These are phyloP conservation scores for Ianthella basta DNA, from an alignment of 37 sponge, comb jelly and placozoan genomes.

Conservation along the genomic window DNA sequence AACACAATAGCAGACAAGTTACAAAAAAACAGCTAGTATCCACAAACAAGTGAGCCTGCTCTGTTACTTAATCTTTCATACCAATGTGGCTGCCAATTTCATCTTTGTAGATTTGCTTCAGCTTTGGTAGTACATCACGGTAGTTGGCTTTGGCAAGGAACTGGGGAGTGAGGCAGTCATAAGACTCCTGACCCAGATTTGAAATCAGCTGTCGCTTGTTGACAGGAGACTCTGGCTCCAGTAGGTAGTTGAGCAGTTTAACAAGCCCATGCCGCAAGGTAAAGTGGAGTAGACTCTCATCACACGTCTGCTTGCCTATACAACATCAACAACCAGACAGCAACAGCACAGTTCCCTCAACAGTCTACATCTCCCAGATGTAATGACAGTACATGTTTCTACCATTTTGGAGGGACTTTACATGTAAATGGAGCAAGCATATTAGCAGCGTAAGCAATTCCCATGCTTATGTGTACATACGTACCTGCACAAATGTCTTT, in stretches of 20 bases:
- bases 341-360: too few species aligned
- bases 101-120: background rate
- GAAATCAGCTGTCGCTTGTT: background rate
- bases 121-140: background rate
- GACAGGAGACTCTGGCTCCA: background rate
- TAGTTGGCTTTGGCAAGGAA: slow-evolving; percentile 13
- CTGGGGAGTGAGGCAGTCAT: slow-evolving; percentile 1
- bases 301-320: background rate
- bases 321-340: too few species aligned
- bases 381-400: too few species aligned
- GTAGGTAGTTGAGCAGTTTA: background rate
- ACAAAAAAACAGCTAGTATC: too few species aligned
- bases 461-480: background rate
- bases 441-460: background rate
- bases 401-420: background rate
- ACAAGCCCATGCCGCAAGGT: background rate
- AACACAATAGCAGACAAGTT: too few species aligned
- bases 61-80: too few species aligned
- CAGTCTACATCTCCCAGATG: too few species aligned
- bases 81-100: too few species aligned
- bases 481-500: slow-evolving; percentile 9
- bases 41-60: too few species aligned
- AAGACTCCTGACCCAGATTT: background rate
- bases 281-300: slow-evolving; percentile 22
- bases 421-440: background rate